Conservation (phyloP, 2,888 invertebrate genomes). For the Troglohyphantes excavatus region DNA sequence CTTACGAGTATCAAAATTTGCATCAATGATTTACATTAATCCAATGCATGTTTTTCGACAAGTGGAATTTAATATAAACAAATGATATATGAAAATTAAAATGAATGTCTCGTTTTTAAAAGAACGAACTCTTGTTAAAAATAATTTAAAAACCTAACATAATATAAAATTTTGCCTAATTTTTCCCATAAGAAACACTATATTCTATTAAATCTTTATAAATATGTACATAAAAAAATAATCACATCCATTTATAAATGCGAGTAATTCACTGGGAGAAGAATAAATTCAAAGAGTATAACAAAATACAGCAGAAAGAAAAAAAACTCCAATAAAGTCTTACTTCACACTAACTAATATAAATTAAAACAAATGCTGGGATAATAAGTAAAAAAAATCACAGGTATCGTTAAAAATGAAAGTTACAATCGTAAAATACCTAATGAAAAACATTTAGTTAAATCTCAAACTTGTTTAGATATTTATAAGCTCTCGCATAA, state of each 20-base stretch:
- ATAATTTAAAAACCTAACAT: neutral
- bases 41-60: too few species aligned
- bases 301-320: slow-evolving; percentile 13
- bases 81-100: too few species aligned
- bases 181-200: neutral
- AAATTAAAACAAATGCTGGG: slow-evolving; percentile 59
- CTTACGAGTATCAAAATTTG: too few species aligned
- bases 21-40: too few species aligned
- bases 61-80: too few species aligned
- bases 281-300: slow-evolving; percentile 21
- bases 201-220: neutral
- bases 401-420: slow-evolving; percentile 51
- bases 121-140: neutral
- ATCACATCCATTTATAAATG: slow-evolving; percentile 43
- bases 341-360: slow-evolving; percentile 28
- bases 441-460: slow-evolving; percentile 9
- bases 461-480: slow-evolving; percentile 47
- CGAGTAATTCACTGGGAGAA: slow-evolving; percentile 34
- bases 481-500: slow-evolving; percentile 40
- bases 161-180: neutral
- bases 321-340: slow-evolving; percentile 8
- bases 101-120: neutral
- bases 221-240: slow-evolving; percentile 34
- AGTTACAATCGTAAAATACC: slow-evolving; percentile 18
- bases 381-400: slow-evolving; percentile 67